Evolutionary conservation across 35 echinoderm and acorn worm genomes (phyloP), one percentile per base, ranked within the genome.

Genomic region (Ophioderma brevispina): DNA sequence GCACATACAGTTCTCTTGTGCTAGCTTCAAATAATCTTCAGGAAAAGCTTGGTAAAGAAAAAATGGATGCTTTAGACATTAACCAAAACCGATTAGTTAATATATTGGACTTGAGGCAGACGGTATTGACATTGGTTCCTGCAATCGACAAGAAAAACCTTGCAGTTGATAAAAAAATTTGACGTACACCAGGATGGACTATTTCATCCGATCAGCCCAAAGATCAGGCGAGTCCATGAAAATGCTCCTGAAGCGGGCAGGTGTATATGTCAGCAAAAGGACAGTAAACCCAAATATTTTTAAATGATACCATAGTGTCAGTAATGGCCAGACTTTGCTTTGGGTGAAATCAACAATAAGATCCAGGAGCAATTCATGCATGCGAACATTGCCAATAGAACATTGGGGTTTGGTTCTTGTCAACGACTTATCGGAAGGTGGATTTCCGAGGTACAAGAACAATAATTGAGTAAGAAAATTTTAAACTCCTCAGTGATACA

Each of bases 81-180:
- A 98, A 98, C 32, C 96, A 98, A 87, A 77, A 94, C 36, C 79
- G 92, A 18, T 39, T 98, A 0, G 79, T 94, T 15, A 94, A 90
- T 49, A 82, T 94, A 21, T 38, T 98, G 11, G 96, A 98, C 36
- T 43, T 94, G n/a, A 92, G 94, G 37, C 77, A 89, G 76, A 94
- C 86, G 55, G 40, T 98, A 0, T 81, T 56, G 64, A 82, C 63
- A 34, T 46, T 98, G 41, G 56, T 49, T 30, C 76, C 82, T 18
- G 78, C 56, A 17, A 79, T 59, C 13, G 19, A 32, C 0, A 19
- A 41, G 18, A 59, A 41, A 0, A 37, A 79, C 13, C 76, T 64
- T 28, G 31, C 39, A 6, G 36, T 28, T 0, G 56, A 80, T 34
- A 76, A 79, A 77, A 36, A 70, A 92, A 64, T 90, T 82, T 78